Percentiles rank a stretch among this genome's conserved stretches.
Conservation (phyloP, 2,888 invertebrate genomes). For the Tetramorium bicarinatum region DNA sequence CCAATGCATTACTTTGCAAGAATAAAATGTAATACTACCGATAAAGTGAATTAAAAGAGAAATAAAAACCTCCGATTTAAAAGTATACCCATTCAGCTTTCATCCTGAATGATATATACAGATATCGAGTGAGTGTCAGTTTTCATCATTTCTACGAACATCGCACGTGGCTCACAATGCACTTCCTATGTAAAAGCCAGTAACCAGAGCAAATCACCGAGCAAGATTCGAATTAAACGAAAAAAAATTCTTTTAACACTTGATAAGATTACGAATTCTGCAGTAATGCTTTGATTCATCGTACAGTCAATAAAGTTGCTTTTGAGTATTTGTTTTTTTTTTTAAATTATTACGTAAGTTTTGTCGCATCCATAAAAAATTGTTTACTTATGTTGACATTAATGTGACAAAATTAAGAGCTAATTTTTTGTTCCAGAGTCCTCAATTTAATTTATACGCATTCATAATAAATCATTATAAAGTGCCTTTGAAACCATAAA, state of each 20-base stretch:
- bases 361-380: background rate
- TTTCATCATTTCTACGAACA: conserved; percentile 52
- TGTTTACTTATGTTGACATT: too few species aligned
- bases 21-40: background rate
- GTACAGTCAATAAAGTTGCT: background rate
- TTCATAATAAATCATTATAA: too few species aligned
- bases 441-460: too few species aligned
- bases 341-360: background rate
- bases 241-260: background rate
- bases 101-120: background rate
- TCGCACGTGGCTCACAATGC: conserved; percentile 50
- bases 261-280: background rate
- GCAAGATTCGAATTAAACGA: conserved; percentile 6
- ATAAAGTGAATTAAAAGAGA: background rate
- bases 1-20: background rate
- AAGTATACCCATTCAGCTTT: background rate
- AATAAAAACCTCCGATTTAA: background rate
- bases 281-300: background rate
- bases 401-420: too few species aligned
- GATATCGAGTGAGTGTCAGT: background rate
- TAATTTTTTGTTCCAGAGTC: too few species aligned
- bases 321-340: background rate
- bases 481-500: too few species aligned
- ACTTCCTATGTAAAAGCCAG: conserved; percentile 49
- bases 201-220: conserved; percentile 45